Percentiles rank a stretch among this genome's conserved stretches.
phyloP scores from a whole-genome alignment of 2,113 vertebrate species.

The Ammodytes dubius region DNA sequence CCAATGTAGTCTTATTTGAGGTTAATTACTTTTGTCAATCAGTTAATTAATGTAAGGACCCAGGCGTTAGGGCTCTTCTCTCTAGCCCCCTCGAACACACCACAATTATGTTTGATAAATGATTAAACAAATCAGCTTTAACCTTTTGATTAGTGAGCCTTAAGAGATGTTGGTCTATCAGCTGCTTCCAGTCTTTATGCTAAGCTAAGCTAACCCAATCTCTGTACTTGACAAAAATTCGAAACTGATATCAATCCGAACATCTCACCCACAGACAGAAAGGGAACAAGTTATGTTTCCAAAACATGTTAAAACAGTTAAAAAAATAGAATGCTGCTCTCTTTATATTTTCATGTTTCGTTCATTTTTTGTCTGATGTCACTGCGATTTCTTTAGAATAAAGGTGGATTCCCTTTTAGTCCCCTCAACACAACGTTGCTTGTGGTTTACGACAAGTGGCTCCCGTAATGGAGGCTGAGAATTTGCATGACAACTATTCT shows the following conservation, averaged over 20 bases:
- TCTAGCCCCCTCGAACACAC: too few species aligned
- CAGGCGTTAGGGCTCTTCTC: too few species aligned
- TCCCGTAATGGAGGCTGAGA: neutral
- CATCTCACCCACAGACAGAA: neutral
- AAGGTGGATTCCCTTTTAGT: neutral
- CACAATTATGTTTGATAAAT: too few species aligned
- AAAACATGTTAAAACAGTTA: neutral
- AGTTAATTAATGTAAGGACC: too few species aligned
- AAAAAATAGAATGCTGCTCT: neutral
- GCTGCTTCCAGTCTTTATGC: neutral
- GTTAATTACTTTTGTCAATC: too few species aligned
- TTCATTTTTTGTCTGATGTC: neutral
- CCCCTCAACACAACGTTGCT: neutral
- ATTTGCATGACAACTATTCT: neutral
- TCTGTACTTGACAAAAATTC: too few species aligned
- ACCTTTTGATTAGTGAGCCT: too few species aligned
- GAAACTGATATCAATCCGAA: neutral
- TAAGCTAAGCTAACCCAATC: neutral
- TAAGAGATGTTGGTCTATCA: too few species aligned
- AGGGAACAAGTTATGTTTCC: neutral
- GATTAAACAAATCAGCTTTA: too few species aligned
- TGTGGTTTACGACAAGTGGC: too few species aligned
- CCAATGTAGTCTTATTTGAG: too few species aligned
- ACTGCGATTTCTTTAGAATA: neutral
- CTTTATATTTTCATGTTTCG: neutral